Evolutionary conservation across 2,888 invertebrate species (phyloP).

Genomic region (Odontothrips loti): DNA sequence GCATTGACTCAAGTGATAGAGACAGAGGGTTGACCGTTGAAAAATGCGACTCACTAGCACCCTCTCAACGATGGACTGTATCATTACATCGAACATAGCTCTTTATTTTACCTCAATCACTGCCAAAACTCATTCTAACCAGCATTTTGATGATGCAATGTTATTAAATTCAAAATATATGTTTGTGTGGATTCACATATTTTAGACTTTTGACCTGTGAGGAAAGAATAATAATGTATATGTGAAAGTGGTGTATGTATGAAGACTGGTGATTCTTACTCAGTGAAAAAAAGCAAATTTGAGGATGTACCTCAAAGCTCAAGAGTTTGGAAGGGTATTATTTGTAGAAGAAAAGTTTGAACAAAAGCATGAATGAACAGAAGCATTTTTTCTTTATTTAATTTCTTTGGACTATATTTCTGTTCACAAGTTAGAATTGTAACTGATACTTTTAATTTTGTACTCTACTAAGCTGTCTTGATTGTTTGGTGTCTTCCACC

Average conservation of each 20-base stretch:
- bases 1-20: constrained; percentile 65
- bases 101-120: constrained; percentile 36
- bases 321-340: background rate
- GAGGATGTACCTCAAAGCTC: background rate
- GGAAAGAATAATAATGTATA: background rate
- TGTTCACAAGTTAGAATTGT: background rate
- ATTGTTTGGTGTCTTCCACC: background rate
- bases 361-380: background rate
- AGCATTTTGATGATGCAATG: background rate
- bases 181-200: background rate
- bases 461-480: background rate
- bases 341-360: background rate
- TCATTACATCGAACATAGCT: constrained; percentile 40
- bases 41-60: constrained; percentile 61
- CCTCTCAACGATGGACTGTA: constrained; percentile 64
- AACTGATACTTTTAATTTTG: background rate
- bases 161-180: background rate
- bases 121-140: background rate
- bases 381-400: background rate
- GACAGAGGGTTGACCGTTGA: constrained; percentile 62
- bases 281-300: background rate
- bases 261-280: background rate
- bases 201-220: background rate
- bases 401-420: background rate
- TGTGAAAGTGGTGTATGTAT: background rate